These are phyloP conservation scores for Muntiacus reevesi DNA, from an alignment of 2,113 vertebrate genomes.

Conservation along the genomic window DNA sequence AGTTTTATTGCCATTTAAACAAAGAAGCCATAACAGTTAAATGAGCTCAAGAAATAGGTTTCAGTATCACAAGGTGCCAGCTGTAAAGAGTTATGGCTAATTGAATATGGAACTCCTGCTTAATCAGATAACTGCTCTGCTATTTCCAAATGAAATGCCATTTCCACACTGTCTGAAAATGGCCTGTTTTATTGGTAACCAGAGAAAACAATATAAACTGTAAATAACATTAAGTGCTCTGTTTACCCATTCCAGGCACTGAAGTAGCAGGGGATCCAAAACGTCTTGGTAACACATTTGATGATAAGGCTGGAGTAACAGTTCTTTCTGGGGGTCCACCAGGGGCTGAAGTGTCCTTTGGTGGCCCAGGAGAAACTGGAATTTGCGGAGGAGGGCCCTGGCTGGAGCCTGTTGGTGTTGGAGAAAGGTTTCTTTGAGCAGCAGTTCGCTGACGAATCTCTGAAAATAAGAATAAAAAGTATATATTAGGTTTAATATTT, in stretches of 20 bases:
- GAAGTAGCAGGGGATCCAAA: constrained; percentile 91
- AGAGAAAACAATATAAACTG: constrained; percentile 89
- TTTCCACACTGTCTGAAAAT: constrained; percentile 88
- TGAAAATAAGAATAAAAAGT: constrained; percentile 74
- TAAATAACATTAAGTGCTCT: constrained; percentile 89
- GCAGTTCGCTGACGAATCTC: constrained; percentile 94
- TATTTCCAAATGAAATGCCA: constrained; percentile 88
- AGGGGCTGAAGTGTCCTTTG: constrained; percentile 85
- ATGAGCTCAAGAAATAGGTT: constrained; percentile 88
- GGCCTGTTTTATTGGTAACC: constrained; percentile 87
- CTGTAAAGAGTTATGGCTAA: constrained; percentile 91
- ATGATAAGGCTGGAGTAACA: constrained; percentile 83
- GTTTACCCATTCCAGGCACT: constrained; percentile 95
- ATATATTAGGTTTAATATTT: constrained; percentile 56
- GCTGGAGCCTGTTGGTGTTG: constrained; percentile 69
- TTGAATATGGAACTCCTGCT: constrained; percentile 90
- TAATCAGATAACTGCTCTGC: constrained; percentile 89
- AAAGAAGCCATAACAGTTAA: constrained; percentile 89
- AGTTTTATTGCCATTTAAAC: constrained; percentile 91
- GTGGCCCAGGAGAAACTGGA: constrained; percentile 81
- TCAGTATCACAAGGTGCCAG: constrained; percentile 87
- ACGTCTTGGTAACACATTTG: constrained; percentile 88
- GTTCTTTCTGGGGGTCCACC: constrained; percentile 92
- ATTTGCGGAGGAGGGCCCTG: constrained; percentile 78
- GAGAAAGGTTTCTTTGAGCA: constrained; percentile 84